Evolutionary conservation across 2,797 vertebrate genomes (phyloP).

Genomic region (Microcaecilia unicolor): DNA sequence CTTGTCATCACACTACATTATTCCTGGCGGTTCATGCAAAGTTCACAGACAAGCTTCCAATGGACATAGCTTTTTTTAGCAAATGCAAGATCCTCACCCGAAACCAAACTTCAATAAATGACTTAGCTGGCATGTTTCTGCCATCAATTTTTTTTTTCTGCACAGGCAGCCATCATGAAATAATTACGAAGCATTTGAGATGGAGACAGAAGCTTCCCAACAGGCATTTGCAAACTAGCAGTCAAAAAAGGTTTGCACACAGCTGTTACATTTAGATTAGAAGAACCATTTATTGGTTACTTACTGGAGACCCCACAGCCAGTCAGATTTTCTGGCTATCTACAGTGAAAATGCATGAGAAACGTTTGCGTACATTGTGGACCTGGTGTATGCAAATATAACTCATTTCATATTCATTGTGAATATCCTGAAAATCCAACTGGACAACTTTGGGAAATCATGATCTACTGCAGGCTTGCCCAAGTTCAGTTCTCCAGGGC

Average conservation of each 20-base stretch:
- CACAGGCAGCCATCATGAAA: slow-evolving; percentile 59
- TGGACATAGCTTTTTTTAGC: slow-evolving; percentile 60
- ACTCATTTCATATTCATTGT: too few species aligned
- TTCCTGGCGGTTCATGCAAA: slow-evolving; percentile 96
- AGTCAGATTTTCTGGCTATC: too few species aligned
- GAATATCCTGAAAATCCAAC: too few species aligned
- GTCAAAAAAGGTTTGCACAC: slow-evolving; percentile 9
- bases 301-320: too few species aligned
- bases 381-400: too few species aligned
- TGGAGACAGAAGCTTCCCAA: not conserved
- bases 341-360: too few species aligned
- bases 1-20: slow-evolving; percentile 96
- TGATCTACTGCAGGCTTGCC: too few species aligned
- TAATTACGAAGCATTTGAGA: slow-evolving; percentile 38
- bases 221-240: fast-evolving
- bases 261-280: too few species aligned
- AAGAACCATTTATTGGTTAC: too few species aligned
- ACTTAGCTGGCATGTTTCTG: slow-evolving; percentile 63
- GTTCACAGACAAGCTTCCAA: slow-evolving; percentile 92
- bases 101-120: slow-evolving; percentile 70
- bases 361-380: too few species aligned
- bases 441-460: too few species aligned
- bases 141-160: slow-evolving; percentile 64
- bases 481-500: too few species aligned
- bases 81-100: slow-evolving; percentile 42